Percentiles rank a stretch among this genome's conserved stretches.
Conservation (phyloP, 2,113 vertebrate species). For the Tetrao urogallus region DNA sequence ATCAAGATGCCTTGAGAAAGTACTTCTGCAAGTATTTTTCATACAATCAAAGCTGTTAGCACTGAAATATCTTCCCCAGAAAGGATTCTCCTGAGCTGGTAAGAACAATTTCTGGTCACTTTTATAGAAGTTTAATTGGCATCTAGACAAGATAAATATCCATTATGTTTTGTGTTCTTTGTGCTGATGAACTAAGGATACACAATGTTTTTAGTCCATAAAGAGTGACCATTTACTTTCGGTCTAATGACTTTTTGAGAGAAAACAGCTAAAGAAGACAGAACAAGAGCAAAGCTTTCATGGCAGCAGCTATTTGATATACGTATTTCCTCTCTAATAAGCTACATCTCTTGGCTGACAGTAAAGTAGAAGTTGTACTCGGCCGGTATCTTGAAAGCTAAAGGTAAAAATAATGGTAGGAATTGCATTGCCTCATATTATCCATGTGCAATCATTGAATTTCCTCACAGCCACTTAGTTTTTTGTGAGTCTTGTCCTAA, state of each 20-base stretch:
- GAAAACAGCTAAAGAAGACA: slow-evolving; percentile 27
- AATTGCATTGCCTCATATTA: neutral
- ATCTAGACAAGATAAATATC: slow-evolving; percentile 9
- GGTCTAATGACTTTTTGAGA: slow-evolving; percentile 22
- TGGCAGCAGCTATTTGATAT: neutral
- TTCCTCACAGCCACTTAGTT: neutral
- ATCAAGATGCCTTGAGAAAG: neutral
- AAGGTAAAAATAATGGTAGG: slow-evolving; percentile 10
- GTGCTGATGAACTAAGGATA: neutral
- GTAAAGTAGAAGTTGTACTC: neutral
- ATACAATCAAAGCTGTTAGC: neutral
- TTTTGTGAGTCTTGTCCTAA: neutral
- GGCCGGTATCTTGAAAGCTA: neutral
- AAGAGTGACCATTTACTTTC: neutral
- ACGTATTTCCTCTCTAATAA: slow-evolving; percentile 10
- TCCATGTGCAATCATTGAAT: neutral
- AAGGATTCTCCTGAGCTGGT: slow-evolving; percentile 12
- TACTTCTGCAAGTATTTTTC: neutral
- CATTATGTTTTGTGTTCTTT: neutral
- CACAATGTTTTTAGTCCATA: neutral
- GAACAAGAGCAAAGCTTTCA: neutral
- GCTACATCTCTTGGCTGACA: neutral
- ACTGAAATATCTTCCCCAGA: slow-evolving; percentile 11
- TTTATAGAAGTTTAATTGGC: slow-evolving; percentile 8
- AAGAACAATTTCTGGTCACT: slow-evolving; percentile 24